Percentiles rank a stretch among this genome's conserved stretches.
phyloP scores from a whole-genome alignment of 2,888 invertebrate species.

The Cetonia aurata region DNA sequence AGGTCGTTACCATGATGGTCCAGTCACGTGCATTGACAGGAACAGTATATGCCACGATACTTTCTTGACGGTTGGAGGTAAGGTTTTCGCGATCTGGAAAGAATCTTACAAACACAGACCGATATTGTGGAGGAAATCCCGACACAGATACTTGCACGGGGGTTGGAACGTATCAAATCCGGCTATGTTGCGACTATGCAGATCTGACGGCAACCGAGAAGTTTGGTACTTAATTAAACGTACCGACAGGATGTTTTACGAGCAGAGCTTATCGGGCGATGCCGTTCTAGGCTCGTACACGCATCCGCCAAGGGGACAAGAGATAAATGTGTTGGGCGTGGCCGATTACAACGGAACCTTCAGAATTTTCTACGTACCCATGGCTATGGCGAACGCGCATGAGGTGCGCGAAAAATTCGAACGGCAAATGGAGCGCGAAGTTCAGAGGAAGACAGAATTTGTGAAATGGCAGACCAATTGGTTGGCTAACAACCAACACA shows the following conservation, averaged over 20 bases:
- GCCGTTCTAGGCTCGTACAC: constrained; percentile 75
- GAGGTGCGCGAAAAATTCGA: constrained; percentile 59
- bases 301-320: constrained; percentile 64
- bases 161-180: constrained; percentile 84
- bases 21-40: constrained; percentile 70
- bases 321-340: constrained; percentile 70
- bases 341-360: constrained; percentile 79
- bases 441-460: constrained; percentile 69
- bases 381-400: constrained; percentile 56
- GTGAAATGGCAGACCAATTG: constrained; percentile 74
- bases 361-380: constrained; percentile 71
- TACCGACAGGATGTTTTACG: constrained; percentile 77
- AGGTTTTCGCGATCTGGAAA: constrained; percentile 62
- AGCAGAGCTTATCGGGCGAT: constrained; percentile 76
- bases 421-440: constrained; percentile 69
- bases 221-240: constrained; percentile 83
- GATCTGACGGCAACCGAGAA: constrained; percentile 82
- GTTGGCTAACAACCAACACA: constrained; percentile 66
- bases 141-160: constrained; percentile 73
- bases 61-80: constrained; percentile 66
- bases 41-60: constrained; percentile 10
- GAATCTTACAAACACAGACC: constrained; percentile 74
- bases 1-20: constrained; percentile 78
- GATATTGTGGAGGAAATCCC: constrained; percentile 76
- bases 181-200: constrained; percentile 72